Evolutionary conservation across 2,888 invertebrate genomes (phyloP).

Genomic region (Tenthredo mesomela): DNA sequence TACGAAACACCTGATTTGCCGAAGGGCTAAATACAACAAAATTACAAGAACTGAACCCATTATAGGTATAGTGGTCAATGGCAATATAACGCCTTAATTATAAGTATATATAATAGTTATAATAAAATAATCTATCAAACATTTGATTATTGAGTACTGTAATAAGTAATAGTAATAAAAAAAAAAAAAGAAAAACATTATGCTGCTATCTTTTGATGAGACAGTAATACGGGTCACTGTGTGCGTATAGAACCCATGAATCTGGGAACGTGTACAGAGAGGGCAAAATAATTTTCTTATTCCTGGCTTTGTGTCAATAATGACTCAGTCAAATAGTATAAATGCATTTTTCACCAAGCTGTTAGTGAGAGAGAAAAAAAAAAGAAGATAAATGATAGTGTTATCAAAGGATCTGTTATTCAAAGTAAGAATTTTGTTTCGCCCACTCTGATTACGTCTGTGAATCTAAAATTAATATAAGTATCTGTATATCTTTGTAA

Average conservation of each 20-base stretch:
- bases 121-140: constrained; percentile 20
- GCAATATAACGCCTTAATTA: constrained; percentile 21
- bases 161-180: not conserved
- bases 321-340: constrained; percentile 17
- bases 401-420: not conserved
- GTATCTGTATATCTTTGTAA: constrained; percentile 30
- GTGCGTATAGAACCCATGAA: constrained; percentile 10
- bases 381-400: not conserved
- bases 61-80: not conserved
- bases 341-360: constrained; percentile 25
- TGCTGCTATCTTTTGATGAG: constrained; percentile 9
- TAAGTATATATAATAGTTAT: not conserved
- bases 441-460: not conserved
- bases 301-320: not conserved
- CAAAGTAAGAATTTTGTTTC: not conserved
- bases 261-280: not conserved
- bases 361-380: not conserved
- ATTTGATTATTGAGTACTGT: constrained; percentile 17
- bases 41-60: not conserved
- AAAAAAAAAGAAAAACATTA: not conserved
- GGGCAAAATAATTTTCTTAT: not conserved
- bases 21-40: not conserved
- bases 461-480: constrained; percentile 14
- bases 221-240: constrained; percentile 32
- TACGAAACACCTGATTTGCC: not conserved